Evolutionary conservation across 2,113 vertebrate genomes (phyloP).

Genomic region (Myrmecobius fasciatus): DNA sequence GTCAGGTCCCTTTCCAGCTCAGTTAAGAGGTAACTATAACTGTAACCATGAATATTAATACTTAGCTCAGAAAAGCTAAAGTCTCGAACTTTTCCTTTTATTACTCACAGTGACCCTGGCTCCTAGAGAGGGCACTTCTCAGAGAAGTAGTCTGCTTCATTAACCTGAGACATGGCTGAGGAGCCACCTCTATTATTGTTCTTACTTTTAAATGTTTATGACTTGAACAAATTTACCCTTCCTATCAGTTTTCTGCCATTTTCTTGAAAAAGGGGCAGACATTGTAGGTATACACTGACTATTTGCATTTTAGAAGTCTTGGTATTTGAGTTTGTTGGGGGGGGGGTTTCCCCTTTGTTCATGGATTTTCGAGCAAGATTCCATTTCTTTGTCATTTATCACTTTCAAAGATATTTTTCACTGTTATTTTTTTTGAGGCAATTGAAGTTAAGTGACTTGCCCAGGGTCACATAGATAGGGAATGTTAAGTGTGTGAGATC

Average conservation of each 20-base stretch:
- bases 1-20: constrained; percentile 13
- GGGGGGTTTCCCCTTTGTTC: constrained; percentile 8
- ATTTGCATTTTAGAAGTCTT: constrained; percentile 54
- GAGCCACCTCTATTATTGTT: not conserved
- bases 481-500: too few species aligned
- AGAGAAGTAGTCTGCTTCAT: constrained; percentile 7
- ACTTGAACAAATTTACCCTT: constrained; percentile 38
- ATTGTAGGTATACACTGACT: constrained; percentile 29
- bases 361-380: constrained; percentile 50
- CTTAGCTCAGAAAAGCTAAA: constrained; percentile 38
- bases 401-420: constrained; percentile 30
- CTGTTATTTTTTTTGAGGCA: constrained; percentile 43
- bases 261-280: not conserved
- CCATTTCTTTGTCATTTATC: not conserved
- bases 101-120: not conserved
- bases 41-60: constrained; percentile 39
- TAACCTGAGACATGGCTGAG: constrained; percentile 11
- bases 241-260: constrained; percentile 5
- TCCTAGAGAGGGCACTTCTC: not conserved
- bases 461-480: too few species aligned
- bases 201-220: constrained; percentile 37
- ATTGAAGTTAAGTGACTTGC: too few species aligned
- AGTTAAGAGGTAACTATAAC: not conserved
- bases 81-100: not conserved
- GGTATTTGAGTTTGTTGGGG: not conserved